Percentiles rank a stretch among this genome's conserved stretches.
Conservation (phyloP, 1,140 invertebrate species). For the Macrobrachium nipponense region DNA sequence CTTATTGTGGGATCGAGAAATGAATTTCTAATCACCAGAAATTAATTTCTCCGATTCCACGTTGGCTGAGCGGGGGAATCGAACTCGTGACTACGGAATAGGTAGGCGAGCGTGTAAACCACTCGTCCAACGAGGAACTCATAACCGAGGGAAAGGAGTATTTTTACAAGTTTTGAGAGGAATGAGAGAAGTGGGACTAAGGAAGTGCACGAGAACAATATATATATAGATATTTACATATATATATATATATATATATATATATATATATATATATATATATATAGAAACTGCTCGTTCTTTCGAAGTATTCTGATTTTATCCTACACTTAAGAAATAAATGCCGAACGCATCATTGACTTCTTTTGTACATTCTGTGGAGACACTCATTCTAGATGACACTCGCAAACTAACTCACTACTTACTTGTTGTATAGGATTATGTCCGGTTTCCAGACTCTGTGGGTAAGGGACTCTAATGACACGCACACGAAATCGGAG, state of each 20-base stretch:
- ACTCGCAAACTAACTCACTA: constrained; percentile 3
- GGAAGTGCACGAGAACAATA: not conserved
- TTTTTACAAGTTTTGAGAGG: not conserved
- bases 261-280: constrained; percentile 22
- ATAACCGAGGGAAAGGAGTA: too few relatives aligned
- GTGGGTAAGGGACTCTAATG: constrained; percentile 72
- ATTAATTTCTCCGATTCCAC: too few relatives aligned
- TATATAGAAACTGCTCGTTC: not conserved
- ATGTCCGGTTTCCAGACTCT: constrained; percentile 88
- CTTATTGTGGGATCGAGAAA: too few relatives aligned
- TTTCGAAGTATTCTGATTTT: not conserved
- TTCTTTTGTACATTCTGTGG: not conserved
- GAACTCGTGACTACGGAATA: too few relatives aligned
- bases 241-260: constrained; percentile 31
- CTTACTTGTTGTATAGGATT: constrained; percentile 90
- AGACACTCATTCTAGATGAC: not conserved
- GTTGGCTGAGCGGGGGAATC: too few relatives aligned
- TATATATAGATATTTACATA: constrained; percentile 28
- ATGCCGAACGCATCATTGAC: not conserved
- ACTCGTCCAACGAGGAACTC: too few relatives aligned
- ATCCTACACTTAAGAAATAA: not conserved
- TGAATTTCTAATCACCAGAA: too few relatives aligned
- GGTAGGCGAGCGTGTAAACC: too few relatives aligned
- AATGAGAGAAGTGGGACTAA: not conserved
- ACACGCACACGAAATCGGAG: constrained; percentile 86